phyloP scores from a whole-genome alignment of 2,113 vertebrate species.

The Bos taurus region ARS-UCD2.0 NC_037356.1:28654501-28655000 shows the following conservation, averaged over 20 bases:
- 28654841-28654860: neutral
- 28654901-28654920: neutral
- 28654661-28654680: neutral
- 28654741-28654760: neutral
- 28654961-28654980: neutral
- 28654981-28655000: neutral
- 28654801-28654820: neutral
- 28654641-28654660: neutral
- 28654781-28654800: neutral
- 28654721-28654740: neutral
- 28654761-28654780: neutral
- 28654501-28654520: neutral
- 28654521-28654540: neutral
- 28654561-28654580: neutral
- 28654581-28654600: neutral
- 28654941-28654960: neutral
- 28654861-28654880: neutral
- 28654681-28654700: neutral
- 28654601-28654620: neutral
- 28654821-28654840: neutral
- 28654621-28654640: neutral
- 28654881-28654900: neutral
- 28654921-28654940: neutral
- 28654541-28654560: neutral
- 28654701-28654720: neutral